Evolutionary conservation across 1,140 invertebrate genomes (phyloP).

Genomic region (Macrobrachium rosenbergii): DNA sequence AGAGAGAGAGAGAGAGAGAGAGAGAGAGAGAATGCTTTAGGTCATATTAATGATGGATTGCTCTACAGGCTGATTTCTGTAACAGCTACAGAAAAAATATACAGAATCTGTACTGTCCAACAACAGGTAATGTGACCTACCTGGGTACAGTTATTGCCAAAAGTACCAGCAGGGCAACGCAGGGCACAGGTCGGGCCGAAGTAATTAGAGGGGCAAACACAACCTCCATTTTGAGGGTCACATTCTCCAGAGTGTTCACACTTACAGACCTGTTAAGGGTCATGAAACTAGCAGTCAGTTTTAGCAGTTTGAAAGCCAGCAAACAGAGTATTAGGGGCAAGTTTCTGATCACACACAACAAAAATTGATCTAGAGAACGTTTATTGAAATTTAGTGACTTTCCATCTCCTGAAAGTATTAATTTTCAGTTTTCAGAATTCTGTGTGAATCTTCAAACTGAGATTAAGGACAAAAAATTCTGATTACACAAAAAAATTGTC

Average conservation of each 20-base stretch:
- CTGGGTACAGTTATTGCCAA: conserved; percentile 80
- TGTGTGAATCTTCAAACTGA: too few species aligned
- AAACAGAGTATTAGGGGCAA: too few species aligned
- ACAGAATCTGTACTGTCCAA: not conserved
- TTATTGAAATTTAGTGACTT: too few species aligned
- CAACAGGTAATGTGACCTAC: not conserved
- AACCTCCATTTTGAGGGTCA: conserved; percentile 87
- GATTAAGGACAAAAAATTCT: too few species aligned
- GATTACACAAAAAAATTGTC: too few species aligned
- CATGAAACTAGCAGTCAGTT: too few species aligned
- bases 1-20: not conserved
- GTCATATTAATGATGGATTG: too few species aligned
- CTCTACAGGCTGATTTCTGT: not conserved
- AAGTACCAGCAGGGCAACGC: conserved; percentile 82
- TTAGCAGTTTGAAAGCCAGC: too few species aligned
- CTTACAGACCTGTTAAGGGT: conserved; percentile 66
- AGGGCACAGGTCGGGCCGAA: conserved; percentile 86
- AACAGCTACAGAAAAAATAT: not conserved
- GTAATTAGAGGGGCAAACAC: conserved; percentile 87
- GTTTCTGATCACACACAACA: too few species aligned
- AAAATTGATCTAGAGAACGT: too few species aligned
- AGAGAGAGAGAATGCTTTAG: not conserved
- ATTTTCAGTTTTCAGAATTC: too few species aligned
- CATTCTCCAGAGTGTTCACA: conserved; percentile 85
- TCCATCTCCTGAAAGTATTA: too few species aligned